phyloP scores from a whole-genome alignment of 2,113 vertebrate genomes.

The Osmerus eperlanus region DNA sequence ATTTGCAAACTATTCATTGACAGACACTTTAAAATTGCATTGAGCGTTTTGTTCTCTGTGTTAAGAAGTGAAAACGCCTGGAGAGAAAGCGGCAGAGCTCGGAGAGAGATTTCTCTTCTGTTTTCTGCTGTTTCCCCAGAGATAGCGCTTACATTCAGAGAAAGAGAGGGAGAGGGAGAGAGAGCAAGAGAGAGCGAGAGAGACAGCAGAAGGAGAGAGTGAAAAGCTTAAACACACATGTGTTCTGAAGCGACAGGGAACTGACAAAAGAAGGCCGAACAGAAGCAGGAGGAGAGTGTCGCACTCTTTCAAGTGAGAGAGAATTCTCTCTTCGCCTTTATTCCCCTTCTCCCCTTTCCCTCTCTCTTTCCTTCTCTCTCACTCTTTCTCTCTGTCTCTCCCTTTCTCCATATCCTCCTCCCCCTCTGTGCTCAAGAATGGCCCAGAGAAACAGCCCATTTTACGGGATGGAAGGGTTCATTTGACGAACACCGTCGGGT shows the following conservation, averaged over 20 bases:
- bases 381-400: slow-evolving; percentile 19
- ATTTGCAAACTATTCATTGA: slow-evolving; percentile 42
- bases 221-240: slow-evolving; percentile 37
- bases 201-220: slow-evolving; percentile 13
- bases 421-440: no score
- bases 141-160: slow-evolving; percentile 35
- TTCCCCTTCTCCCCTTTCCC: neutral
- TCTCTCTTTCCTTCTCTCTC: neutral
- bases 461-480: no score
- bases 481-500: no score
- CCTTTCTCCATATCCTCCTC: neutral
- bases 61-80: slow-evolving; percentile 29
- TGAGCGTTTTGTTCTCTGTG: slow-evolving; percentile 38
- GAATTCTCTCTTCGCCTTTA: neutral
- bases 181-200: slow-evolving; percentile 20
- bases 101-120: slow-evolving; percentile 37
- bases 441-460: no score
- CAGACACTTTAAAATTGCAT: slow-evolving; percentile 43
- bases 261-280: slow-evolving; percentile 29
- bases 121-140: slow-evolving; percentile 40
- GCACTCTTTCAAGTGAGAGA: neutral
- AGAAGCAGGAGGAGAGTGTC: neutral
- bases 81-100: slow-evolving; percentile 14
- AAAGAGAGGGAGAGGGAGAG: slow-evolving; percentile 18
- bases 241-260: slow-evolving; percentile 40